A percentile compares a stretch with the other conserved stretches of the same genome.
Evolutionary conservation across 1,140 invertebrate species (phyloP).

Genomic region (Drosophila asahinai): DNA sequence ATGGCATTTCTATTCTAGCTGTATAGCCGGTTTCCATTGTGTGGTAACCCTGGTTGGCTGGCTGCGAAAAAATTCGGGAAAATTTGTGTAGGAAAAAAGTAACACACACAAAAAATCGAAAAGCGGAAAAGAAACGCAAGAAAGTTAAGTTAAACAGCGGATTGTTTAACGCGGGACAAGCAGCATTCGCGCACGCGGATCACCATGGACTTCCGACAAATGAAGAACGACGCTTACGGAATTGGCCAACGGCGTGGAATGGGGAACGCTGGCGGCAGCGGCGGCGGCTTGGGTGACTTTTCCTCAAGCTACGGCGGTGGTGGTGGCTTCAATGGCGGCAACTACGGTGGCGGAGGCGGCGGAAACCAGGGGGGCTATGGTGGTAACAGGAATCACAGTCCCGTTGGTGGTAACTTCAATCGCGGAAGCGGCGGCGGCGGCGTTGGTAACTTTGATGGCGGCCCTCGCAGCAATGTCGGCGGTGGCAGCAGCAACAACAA

Average conservation of each 20-base stretch:
- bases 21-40: slow-evolving; percentile 30
- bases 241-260: slow-evolving; percentile 60
- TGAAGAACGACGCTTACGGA: slow-evolving; percentile 59
- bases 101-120: neutral
- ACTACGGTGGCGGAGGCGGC: neutral
- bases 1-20: slow-evolving; percentile 4
- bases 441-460: slow-evolving; percentile 17
- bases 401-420: slow-evolving; percentile 31
- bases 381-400: slow-evolving; percentile 36
- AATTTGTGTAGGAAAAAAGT: slow-evolving; percentile 10
- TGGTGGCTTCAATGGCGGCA: neutral
- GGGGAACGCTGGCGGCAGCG: slow-evolving; percentile 10
- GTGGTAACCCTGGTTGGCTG: slow-evolving; percentile 35
- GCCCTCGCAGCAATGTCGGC: slow-evolving; percentile 9
- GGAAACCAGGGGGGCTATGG: slow-evolving; percentile 12
- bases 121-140: neutral
- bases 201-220: slow-evolving; percentile 48
- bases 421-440: slow-evolving; percentile 8
- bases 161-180: neutral
- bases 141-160: neutral
- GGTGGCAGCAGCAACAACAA: slow-evolving; percentile 12
- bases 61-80: slow-evolving; percentile 33
- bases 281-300: slow-evolving; percentile 15
- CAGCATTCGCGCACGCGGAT: neutral
- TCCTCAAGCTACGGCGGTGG: slow-evolving; percentile 9